Evolutionary conservation across 2,113 vertebrate genomes (phyloP).

Genomic region (Dermatemys mawii): DNA sequence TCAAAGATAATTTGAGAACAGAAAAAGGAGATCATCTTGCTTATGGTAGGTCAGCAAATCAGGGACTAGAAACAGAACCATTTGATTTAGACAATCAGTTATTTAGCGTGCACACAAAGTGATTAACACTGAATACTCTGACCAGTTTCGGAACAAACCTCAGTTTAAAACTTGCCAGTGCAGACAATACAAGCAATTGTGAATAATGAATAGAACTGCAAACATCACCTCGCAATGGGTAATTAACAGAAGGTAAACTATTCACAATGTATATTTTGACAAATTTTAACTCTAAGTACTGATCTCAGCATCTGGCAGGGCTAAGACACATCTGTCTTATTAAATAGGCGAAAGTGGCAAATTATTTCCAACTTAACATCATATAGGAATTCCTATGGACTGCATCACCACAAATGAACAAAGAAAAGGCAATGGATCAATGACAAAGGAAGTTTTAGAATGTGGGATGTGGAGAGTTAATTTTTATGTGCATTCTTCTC

Average conservation of each 20-base stretch:
- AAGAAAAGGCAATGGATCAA: neutral
- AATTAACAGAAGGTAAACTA: conserved; percentile 20
- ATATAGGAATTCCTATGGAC: neutral
- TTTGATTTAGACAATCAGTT: neutral
- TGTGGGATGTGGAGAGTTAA: neutral
- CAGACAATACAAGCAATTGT: neutral
- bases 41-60: neutral
- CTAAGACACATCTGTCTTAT: neutral
- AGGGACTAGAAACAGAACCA: neutral
- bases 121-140: neutral
- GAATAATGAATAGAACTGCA: conserved; percentile 34
- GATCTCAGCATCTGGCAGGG: neutral
- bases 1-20: neutral
- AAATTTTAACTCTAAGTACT: neutral
- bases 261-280: neutral
- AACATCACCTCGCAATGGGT: conserved; percentile 31
- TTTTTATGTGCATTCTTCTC: neutral
- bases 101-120: neutral
- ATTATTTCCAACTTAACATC: neutral
- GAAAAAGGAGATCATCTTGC: neutral
- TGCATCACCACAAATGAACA: neutral
- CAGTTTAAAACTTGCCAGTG: neutral
- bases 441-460: neutral
- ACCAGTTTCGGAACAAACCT: neutral
- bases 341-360: neutral